Evolutionary conservation across 2,888 invertebrate species (phyloP).

Genomic region (Synergus umbraculus): DNA sequence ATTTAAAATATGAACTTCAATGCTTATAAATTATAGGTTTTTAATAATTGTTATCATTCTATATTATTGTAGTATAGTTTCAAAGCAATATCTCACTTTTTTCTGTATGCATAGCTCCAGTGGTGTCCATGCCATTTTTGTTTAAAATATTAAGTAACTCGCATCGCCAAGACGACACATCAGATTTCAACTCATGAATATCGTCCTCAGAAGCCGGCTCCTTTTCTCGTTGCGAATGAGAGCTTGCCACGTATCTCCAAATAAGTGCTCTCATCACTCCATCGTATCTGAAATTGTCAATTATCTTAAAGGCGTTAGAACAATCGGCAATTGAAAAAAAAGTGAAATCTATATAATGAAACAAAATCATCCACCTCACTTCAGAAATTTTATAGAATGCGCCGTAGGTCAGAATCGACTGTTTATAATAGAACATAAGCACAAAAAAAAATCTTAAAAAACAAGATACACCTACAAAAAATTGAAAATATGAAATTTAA

Average conservation of each 20-base stretch:
- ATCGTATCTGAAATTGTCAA: conserved; percentile 79
- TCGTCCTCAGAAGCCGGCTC: conserved; percentile 94
- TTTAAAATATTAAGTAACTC: conserved; percentile 94
- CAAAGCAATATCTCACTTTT: conserved; percentile 79
- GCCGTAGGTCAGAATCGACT: no score
- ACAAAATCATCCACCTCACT: no score
- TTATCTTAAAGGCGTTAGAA: no score
- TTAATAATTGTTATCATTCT: background rate
- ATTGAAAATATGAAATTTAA: no score
- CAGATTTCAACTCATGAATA: conserved; percentile 95
- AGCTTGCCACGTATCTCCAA: conserved; percentile 94
- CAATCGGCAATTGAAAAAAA: no score
- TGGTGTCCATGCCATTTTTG: conserved; percentile 92
- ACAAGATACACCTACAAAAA: no score
- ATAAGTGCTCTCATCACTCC: conserved; percentile 93
- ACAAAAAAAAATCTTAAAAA: no score
- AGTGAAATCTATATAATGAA: no score
- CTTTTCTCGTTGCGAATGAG: conserved; percentile 87
- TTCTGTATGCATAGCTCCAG: conserved; percentile 85
- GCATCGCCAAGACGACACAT: conserved; percentile 94
- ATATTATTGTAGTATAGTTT: no score
- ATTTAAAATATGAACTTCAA: background rate
- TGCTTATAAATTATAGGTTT: background rate
- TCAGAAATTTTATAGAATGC: no score
- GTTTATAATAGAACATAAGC: no score